These are phyloP conservation scores for Drosophila bipectinata DNA, from an alignment of 1,140 invertebrate genomes.

Conservation along the genomic window DNA sequence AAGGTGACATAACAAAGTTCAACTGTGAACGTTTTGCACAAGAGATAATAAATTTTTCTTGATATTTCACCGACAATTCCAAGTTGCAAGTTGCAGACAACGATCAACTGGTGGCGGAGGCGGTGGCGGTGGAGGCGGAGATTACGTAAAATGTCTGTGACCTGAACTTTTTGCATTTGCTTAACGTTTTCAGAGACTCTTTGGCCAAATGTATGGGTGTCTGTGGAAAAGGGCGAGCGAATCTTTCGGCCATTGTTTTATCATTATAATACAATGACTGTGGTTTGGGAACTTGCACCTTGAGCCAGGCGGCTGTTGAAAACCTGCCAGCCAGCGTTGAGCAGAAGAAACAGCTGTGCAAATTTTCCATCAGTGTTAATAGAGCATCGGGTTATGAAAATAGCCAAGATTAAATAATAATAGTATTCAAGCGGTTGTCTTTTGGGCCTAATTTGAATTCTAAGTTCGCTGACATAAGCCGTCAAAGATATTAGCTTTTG, in stretches of 20 bases:
- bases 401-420: conserved; percentile 18
- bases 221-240: conserved; percentile 61
- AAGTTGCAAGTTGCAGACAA: conserved; percentile 39
- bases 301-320: conserved; percentile 67
- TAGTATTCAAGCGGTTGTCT: conserved; percentile 19
- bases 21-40: conserved; percentile 75
- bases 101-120: conserved; percentile 43
- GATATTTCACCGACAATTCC: conserved; percentile 28
- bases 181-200: conserved; percentile 47
- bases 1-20: conserved; percentile 76
- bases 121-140: conserved; percentile 24
- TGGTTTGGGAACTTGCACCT: conserved; percentile 71
- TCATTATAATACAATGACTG: conserved; percentile 55
- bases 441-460: conserved; percentile 23
- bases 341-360: conserved; percentile 61
- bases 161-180: conserved; percentile 79
- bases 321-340: conserved; percentile 27
- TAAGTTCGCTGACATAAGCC: conserved; percentile 38
- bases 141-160: conserved; percentile 79
- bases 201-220: conserved; percentile 11
- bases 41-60: conserved; percentile 72
- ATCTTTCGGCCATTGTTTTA: conserved; percentile 61
- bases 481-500: conserved; percentile 25
- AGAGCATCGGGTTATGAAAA: conserved; percentile 6
- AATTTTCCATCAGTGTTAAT: conserved; percentile 30